Conservation (phyloP, 2,113 vertebrate genomes). For the Smithornis capensis region DNA sequence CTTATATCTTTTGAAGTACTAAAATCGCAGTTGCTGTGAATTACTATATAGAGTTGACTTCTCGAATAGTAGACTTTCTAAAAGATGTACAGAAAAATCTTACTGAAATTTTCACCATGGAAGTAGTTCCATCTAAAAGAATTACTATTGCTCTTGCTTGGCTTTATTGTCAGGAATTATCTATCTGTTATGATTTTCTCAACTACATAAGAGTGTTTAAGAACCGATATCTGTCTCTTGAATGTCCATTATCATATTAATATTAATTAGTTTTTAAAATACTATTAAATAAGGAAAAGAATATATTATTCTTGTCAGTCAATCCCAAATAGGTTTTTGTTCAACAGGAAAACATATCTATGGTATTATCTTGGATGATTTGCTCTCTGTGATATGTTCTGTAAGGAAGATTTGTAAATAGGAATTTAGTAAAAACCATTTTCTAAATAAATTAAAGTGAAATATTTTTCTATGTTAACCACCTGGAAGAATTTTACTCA, state of each 20-base stretch:
- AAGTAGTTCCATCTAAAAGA: neutral
- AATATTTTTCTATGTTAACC: neutral
- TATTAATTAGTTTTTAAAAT: neutral
- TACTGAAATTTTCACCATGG: neutral
- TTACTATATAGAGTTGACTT: neutral
- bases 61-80: neutral
- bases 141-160: neutral
- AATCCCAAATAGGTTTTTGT: neutral
- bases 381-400: neutral
- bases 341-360: neutral
- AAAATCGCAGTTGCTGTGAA: neutral
- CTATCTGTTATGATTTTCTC: neutral
- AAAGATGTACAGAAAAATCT: neutral
- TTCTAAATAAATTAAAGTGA: conserved; percentile 1
- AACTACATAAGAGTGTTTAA: neutral
- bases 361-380: neutral
- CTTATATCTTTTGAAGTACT: neutral
- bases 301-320: neutral
- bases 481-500: neutral
- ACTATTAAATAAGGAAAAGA: neutral
- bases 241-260: neutral
- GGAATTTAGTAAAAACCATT: neutral
- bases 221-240: neutral
- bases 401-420: neutral
- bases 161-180: neutral